Base-by-base conservation (phyloP, 1,140 invertebrate species). In the Cotesia typhae region DNA sequence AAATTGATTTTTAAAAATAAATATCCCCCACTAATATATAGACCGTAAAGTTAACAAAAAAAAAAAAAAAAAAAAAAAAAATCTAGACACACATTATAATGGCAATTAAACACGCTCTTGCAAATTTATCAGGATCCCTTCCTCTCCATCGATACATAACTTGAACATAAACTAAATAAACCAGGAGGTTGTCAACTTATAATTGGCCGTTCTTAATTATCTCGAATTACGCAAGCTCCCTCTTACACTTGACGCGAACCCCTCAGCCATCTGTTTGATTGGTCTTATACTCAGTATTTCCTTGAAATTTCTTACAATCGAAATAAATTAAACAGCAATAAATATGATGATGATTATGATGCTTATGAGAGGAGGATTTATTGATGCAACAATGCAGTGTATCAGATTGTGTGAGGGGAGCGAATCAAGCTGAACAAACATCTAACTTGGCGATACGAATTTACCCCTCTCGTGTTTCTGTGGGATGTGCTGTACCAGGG, bases 391-490 rank as follows among this genome's bases (percentile, higher is more conserved):
- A 64, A 63, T 59, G 67, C 64, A 72, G 71, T 55, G 71, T 63
- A 67, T 67, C 66, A 41, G 52, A 47, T 28, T 72, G 73, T 73
- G 51, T 47, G 65, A 77, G 74, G 81, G 77, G 80, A 80, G 84
- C 82, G 84, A 86, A 87, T 87, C 85, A 86, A 87, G 85, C 84
- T 87, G 83, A 81, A 82, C 82, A 87, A 87, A 87, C 85, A 87
- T 85, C 81, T 78, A 83, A 86, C 81, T 84, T 81, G 76, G 80
- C 85, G 85, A 87, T 85, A 86, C 81, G 80, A 77, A 80, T 77
- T 79, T 76, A 77, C 20, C 66, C 64, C 71, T 65, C 65, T 72
- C 57, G 14, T 41, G 17, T 53, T 41, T 67, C 75, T 57, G 52
- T n/a, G 55, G 65, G 71, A 53, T 72, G 67, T 38, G 64, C 65